Evolutionary conservation across 2,888 invertebrate species (phyloP), one percentile per base, ranked within the genome.

Genomic region (Leucophora obtusa): DNA sequence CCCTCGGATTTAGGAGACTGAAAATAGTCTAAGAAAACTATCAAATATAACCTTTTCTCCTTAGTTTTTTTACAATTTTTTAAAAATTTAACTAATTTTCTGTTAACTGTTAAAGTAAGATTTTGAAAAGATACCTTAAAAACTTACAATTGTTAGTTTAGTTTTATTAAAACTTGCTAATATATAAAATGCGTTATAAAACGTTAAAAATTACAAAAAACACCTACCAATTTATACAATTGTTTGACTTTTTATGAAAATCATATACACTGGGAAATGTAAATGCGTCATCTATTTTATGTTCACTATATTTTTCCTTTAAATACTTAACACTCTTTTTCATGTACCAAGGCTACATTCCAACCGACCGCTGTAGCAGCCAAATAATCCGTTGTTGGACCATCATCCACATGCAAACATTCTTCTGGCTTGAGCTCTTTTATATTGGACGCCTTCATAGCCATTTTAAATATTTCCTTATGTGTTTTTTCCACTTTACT

Each of bases 391-490:
- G 94, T 92, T 35, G 92, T 89, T 2, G 94, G 87, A 82, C 94
- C 93, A 90, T 98, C 96, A 0, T 98, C 97, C 63, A 98, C 92
- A 87, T 98, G 98, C 3, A 97, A 88, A 69, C 95, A 94, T 85
- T 96, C 93, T 0, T 91, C 87, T 0, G 95, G 92, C 68, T 90
- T 87, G 0, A 93, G 84, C 53, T 88, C 82, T 4, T 85, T 72
- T 21, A 91, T 83, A 11, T 91, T 89, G 8, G 92, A 92, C 70
- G 86, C 86, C 38, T 91, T 85, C 86, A 94, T 88, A 24, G 95
- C 95, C 86, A 91, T 87, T 82, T 92, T 85, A 86, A 96, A 98
- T 85, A 97, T 96, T 79, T 91, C 91, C 50, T 91, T 87, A 87
- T 94, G 92, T 0, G 98, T 97, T 88, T 98, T 98, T 85, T 93